Conservation (phyloP, 2,888 invertebrate species). For the Deroplatys truncata region DNA sequence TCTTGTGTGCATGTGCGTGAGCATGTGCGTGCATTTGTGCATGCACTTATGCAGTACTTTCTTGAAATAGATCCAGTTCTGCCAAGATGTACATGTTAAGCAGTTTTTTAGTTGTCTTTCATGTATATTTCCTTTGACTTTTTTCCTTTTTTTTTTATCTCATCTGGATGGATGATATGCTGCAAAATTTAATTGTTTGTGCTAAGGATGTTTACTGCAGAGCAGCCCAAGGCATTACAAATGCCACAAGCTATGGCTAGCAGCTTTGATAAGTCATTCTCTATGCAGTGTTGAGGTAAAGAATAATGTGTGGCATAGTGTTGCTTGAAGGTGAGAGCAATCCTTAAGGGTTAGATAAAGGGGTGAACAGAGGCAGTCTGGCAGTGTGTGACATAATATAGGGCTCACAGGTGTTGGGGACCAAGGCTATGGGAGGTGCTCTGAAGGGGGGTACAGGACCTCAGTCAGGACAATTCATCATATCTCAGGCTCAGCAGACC, state of each 20-base stretch:
- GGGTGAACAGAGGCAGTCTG: neutral
- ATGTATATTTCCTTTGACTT: too few relatives aligned
- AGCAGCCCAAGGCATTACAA: neutral
- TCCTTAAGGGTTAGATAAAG: neutral
- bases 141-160: too few relatives aligned
- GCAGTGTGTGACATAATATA: neutral
- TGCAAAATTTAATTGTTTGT: too few relatives aligned
- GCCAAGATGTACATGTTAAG: too few relatives aligned
- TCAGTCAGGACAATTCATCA: slow-evolving; percentile 28
- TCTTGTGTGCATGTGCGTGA: too few relatives aligned
- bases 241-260: neutral
- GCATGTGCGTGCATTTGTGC: too few relatives aligned
- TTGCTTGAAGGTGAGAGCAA: neutral
- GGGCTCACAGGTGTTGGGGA: slow-evolving; percentile 25
- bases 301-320: too few relatives aligned
- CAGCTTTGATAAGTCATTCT: too few relatives aligned
- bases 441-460: slow-evolving; percentile 15
- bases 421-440: slow-evolving; percentile 25
- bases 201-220: neutral
- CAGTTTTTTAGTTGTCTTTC: too few relatives aligned
- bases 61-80: too few relatives aligned
- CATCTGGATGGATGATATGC: too few relatives aligned
- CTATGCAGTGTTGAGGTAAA: neutral
- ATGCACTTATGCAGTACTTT: too few relatives aligned
- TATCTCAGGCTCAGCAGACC: slow-evolving; percentile 46